Percentiles rank a stretch among this genome's conserved stretches.
Conservation (phyloP, 2,888 invertebrate species). For the Platycheirus rosarum region DNA sequence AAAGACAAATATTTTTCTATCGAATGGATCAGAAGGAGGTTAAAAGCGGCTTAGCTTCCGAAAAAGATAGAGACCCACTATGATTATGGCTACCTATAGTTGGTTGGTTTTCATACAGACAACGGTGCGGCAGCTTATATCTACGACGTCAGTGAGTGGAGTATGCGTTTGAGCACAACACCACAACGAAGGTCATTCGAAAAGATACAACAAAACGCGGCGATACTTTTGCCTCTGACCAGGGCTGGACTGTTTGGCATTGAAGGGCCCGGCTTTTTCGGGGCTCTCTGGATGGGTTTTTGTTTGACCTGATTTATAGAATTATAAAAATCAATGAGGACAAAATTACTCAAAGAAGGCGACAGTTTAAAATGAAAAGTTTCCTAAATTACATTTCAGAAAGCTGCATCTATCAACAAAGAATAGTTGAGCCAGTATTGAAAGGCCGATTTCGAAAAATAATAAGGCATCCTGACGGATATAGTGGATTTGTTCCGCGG, state of each 20-base stretch:
- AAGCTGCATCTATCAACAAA: too few species aligned
- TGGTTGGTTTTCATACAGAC: not conserved
- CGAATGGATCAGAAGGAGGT: constrained; percentile 26
- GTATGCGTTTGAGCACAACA: constrained; percentile 51
- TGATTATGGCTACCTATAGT: not conserved
- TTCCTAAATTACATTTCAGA: too few species aligned
- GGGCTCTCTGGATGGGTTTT: too few species aligned
- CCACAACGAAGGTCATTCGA: constrained; percentile 64
- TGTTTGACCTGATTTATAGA: too few species aligned
- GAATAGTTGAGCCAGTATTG: too few species aligned
- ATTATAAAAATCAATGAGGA: too few species aligned
- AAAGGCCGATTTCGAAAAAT: too few species aligned
- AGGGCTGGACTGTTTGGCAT: not conserved
- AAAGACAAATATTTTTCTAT: constrained; percentile 9
- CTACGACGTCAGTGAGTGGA: constrained; percentile 20
- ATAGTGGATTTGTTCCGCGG: too few species aligned
- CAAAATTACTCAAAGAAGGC: too few species aligned
- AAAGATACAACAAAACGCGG: constrained; percentile 39
- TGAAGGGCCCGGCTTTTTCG: too few species aligned
- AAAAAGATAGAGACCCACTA: constrained; percentile 54
- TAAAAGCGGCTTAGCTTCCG: constrained; percentile 60
- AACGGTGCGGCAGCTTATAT: not conserved
- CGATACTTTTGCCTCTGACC: constrained; percentile 47
- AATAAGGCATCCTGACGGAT: too few species aligned
- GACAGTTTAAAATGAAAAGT: too few species aligned